Evolutionary conservation across 2,797 vertebrate genomes (phyloP).

Genomic region (Megalops cyprinoides): DNA sequence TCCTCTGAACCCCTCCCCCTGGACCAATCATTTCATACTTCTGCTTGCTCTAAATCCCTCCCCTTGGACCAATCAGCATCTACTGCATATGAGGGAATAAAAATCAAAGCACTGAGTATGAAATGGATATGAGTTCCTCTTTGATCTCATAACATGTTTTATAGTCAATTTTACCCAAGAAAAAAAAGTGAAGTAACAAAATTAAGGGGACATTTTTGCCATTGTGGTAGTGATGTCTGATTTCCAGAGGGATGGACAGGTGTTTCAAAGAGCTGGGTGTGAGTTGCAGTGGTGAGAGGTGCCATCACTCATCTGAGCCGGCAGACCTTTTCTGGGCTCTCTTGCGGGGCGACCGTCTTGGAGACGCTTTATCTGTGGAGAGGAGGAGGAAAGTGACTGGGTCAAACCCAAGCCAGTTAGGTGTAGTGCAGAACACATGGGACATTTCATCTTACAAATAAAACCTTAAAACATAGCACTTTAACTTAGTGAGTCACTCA

Average conservation of each 20-base stretch:
- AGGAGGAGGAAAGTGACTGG: not conserved
- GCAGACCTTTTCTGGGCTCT: conserved; percentile 93
- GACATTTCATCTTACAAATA: not conserved
- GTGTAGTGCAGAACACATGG: not conserved
- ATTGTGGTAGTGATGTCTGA: conserved; percentile 16
- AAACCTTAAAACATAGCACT: no score
- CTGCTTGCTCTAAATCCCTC: not conserved
- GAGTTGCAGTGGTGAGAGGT: not conserved
- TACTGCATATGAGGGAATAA: not conserved
- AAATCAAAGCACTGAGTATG: not conserved
- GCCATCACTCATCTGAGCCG: conserved; percentile 91
- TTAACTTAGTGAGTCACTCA: no score
- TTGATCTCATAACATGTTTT: not conserved
- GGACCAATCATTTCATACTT: conserved; percentile 6
- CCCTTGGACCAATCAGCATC: conserved; percentile 2
- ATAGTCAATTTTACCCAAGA: conserved; percentile 23
- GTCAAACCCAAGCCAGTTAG: not conserved
- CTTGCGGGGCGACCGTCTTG: conserved; percentile 90
- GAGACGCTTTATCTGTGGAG: conserved; percentile 91
- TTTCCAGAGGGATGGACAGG: not conserved
- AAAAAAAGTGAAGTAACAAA: not conserved
- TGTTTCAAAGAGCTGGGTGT: conserved; percentile 25
- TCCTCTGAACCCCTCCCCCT: not conserved
- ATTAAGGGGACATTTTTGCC: conserved; percentile 41
- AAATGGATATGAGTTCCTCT: not conserved